These are phyloP conservation scores for Spinus olivaceus DNA, from an alignment of 2,797 vertebrate genomes.

Conservation along the genomic window DNA sequence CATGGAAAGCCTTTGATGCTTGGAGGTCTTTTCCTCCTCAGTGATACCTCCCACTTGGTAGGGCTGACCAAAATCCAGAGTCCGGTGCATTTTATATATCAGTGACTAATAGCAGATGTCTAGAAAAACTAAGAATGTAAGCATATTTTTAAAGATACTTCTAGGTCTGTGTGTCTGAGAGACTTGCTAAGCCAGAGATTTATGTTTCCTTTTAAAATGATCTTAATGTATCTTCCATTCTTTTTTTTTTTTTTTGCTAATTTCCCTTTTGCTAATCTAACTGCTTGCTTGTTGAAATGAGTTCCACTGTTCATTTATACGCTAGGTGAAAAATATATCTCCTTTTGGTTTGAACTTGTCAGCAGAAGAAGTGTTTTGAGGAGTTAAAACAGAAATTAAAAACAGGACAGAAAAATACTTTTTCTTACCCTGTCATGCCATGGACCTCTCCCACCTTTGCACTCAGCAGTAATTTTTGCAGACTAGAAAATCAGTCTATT, in stretches of 20 bases:
- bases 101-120: background rate
- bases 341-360: background rate
- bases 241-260: background rate
- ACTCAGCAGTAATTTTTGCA: background rate
- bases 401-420: background rate
- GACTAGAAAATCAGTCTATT: background rate
- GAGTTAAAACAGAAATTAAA: background rate
- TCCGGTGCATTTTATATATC: background rate
- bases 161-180: background rate
- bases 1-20: background rate
- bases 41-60: background rate
- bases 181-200: background rate
- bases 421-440: background rate
- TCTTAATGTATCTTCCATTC: background rate
- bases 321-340: background rate
- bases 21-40: background rate
- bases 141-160: background rate
- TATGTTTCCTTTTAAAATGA: background rate
- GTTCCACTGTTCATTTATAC: background rate
- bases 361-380: background rate
- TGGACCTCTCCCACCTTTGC: background rate
- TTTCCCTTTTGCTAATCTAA: background rate
- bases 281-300: background rate
- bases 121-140: background rate
- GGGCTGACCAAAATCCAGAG: fast-evolving